Evolutionary conservation across 2,888 invertebrate genomes (phyloP).

Genomic region (Zaprionus bogoriensis): DNA sequence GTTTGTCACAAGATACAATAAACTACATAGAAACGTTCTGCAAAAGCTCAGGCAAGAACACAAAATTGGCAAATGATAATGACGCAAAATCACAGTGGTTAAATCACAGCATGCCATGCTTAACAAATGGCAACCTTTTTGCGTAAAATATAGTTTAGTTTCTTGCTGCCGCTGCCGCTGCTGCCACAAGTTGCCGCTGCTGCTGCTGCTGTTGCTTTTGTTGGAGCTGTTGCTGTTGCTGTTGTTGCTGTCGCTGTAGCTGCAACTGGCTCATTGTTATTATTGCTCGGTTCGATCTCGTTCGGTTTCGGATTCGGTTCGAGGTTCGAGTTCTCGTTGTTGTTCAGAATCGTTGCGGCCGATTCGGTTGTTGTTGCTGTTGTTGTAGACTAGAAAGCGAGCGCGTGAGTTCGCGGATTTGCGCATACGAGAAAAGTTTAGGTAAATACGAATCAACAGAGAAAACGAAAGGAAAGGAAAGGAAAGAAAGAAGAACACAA

Average conservation of each 20-base stretch:
- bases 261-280: slow-evolving; percentile 36
- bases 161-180: slow-evolving; percentile 65
- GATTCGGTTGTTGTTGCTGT: slow-evolving; percentile 55
- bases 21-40: slow-evolving; percentile 51
- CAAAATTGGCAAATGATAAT: slow-evolving; percentile 45
- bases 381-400: slow-evolving; percentile 60
- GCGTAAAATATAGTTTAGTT: slow-evolving; percentile 73
- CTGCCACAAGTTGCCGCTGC: slow-evolving; percentile 41
- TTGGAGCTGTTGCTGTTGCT: slow-evolving; percentile 31
- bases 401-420: slow-evolving; percentile 20
- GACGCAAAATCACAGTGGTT: slow-evolving; percentile 29
- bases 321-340: slow-evolving; percentile 53
- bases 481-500: slow-evolving; percentile 65
- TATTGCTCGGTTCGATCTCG: slow-evolving; percentile 31
- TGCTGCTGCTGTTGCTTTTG: slow-evolving; percentile 21
- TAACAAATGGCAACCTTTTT: slow-evolving; percentile 73
- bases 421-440: slow-evolving; percentile 54
- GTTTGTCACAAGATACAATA: slow-evolving; percentile 1
- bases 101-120: slow-evolving; percentile 65
- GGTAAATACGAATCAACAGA: slow-evolving; percentile 52
- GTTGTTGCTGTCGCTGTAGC: slow-evolving; percentile 24
- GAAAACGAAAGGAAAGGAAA: slow-evolving; percentile 63
- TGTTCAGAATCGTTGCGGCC: slow-evolving; percentile 51
- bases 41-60: slow-evolving; percentile 50
- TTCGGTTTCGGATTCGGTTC: slow-evolving; percentile 24